Evolutionary conservation across 2,888 invertebrate genomes (phyloP).

Genomic region (Cryptus armator): DNA sequence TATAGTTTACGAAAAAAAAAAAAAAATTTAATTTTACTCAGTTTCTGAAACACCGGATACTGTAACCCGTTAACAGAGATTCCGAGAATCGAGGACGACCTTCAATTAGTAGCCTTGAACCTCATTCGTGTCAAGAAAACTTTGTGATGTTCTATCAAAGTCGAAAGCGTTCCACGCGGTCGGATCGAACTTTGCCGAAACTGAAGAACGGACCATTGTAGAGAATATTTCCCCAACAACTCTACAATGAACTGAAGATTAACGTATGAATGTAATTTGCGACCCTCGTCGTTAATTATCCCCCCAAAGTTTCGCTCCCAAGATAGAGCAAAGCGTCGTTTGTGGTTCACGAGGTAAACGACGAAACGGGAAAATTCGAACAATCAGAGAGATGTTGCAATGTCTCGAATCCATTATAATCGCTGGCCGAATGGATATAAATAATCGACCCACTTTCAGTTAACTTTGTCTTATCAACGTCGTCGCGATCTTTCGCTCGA

Average conservation of each 20-base stretch:
- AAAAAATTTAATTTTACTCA: too few species aligned
- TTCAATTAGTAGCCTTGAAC: conserved; percentile 64
- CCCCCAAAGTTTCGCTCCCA: neutral
- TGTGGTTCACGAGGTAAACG: neutral
- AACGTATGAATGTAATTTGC: neutral
- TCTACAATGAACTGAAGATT: too few species aligned
- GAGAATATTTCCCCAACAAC: too few species aligned
- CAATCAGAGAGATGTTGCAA: conserved; percentile 5
- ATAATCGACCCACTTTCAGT: conserved; percentile 62
- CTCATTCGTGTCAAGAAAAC: conserved; percentile 57
- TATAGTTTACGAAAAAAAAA: too few species aligned
- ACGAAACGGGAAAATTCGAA: neutral
- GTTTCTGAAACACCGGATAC: too few species aligned
- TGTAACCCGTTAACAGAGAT: neutral
- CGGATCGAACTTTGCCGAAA: conserved; percentile 56
- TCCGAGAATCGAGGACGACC: conserved; percentile 50
- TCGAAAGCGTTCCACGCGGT: conserved; percentile 27
- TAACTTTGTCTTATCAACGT: conserved; percentile 48
- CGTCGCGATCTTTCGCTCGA: conserved; percentile 17
- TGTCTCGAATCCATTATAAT: conserved; percentile 4
- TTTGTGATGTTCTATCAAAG: conserved; percentile 52
- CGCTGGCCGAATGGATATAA: conserved; percentile 26
- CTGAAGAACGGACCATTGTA: conserved; percentile 3
- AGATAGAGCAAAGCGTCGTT: neutral
- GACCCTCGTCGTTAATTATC: neutral